Evolutionary conservation across 92 coral and sea anemone genomes (phyloP), one percentile per base, ranked within the genome.

Genomic region (Anthopleura xanthogrammica): DNA sequence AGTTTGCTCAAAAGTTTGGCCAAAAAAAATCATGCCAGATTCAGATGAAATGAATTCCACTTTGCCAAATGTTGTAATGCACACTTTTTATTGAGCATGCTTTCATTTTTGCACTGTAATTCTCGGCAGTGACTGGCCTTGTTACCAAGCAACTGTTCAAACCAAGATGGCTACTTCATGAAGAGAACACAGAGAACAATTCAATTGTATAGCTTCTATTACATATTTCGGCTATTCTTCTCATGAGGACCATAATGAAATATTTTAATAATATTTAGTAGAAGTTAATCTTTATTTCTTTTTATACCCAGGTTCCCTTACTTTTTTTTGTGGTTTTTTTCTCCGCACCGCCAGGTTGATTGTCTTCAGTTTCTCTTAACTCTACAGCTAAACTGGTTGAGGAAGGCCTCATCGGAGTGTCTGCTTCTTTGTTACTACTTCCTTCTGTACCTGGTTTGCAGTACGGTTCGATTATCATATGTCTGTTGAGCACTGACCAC

Each of bases 401-500:
- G 11, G 86, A 83, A 13, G 76, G 64, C 41, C 48, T 39, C 56
- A 72, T 41, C 5, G 83, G 22, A 1, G 84, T 29, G 6, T 70
- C 74, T 11, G 52, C 84, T 42, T 70, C 77, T 1, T 11, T 55
- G 24, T 40, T 43, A 1, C 46, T 64, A 50, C 65, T 50, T 70
- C 60, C 84, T 23, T 10, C 64, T 22, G 84, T 68, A 52, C 5
- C 24, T 1, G 77, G 89, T 57, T 75, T 58, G 66, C 85, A 80
- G 58, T 90, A 92, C 12, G 91, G 90, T 41, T 90, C 95, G 8
- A 97, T 91, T 9, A 92, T 82, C 82, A 94, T 86, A 72, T 94
- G 92, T 66, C 92, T 92, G 86, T 97, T 97, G 58, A 97, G 80
- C 12, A 94, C 92, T 8, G 94, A 80, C 99, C 99, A 97, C 4